Evolutionary conservation across 2,888 invertebrate species (phyloP).

Genomic region (Lomographa bimaculata): DNA sequence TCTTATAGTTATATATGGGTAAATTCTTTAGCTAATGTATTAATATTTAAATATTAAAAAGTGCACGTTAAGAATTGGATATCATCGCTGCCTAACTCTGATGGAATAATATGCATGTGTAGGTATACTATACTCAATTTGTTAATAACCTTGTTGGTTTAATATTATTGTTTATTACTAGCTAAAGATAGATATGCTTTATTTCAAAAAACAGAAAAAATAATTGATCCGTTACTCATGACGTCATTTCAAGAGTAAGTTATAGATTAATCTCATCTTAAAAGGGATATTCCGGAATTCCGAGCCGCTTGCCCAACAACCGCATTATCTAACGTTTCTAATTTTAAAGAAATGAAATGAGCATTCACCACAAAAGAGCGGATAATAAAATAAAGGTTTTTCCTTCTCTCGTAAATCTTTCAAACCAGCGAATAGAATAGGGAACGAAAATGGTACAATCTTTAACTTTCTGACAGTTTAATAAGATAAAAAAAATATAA

Average conservation of each 20-base stretch:
- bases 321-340: conserved; percentile 24
- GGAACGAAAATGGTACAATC: conserved; percentile 68
- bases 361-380: conserved; percentile 57
- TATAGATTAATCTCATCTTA: conserved; percentile 35
- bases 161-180: too few relatives aligned
- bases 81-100: too few relatives aligned
- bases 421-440: conserved; percentile 67
- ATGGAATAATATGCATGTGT: too few relatives aligned
- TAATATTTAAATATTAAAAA: too few relatives aligned
- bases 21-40: too few relatives aligned
- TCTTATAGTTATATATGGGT: too few relatives aligned
- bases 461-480: conserved; percentile 80
- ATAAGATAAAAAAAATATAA: conserved; percentile 80
- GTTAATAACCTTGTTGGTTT: too few relatives aligned
- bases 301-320: conserved; percentile 12
- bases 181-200: too few relatives aligned
- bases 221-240: conserved; percentile 5
- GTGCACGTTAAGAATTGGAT: too few relatives aligned
- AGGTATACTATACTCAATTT: too few relatives aligned
- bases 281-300: conserved; percentile 36
- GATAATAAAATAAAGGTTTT: conserved; percentile 70
- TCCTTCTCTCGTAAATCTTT: conserved; percentile 66
- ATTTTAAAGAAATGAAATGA: conserved; percentile 40
- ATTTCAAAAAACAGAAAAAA: too few relatives aligned
- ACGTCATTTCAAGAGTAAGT: conserved; percentile 9